phyloP scores from a whole-genome alignment of 2,888 invertebrate species.

The Panzeria rudis region DNA sequence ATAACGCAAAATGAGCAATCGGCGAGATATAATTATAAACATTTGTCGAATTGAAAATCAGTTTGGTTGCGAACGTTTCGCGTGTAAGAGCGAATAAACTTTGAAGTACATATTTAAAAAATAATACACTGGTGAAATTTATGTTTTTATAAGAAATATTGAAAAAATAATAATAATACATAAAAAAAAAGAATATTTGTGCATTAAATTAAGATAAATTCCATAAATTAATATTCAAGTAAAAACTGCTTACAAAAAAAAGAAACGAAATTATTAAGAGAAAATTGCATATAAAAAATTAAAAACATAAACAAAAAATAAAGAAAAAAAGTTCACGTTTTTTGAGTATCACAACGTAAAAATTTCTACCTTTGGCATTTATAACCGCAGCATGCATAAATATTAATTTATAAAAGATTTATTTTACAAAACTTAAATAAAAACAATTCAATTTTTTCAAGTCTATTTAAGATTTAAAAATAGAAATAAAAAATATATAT shows the following conservation, averaged over 20 bases:
- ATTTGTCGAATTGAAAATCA: constrained; percentile 65
- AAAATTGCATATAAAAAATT: not conserved
- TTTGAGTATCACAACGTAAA: not conserved
- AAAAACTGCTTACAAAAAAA: not conserved
- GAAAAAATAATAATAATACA: not conserved
- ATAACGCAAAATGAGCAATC: constrained; percentile 5
- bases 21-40: constrained; percentile 65
- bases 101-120: constrained; percentile 20
- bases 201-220: not conserved
- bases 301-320: not conserved
- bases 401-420: not conserved
- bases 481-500: not conserved
- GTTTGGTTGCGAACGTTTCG: constrained; percentile 72
- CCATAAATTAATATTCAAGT: not conserved
- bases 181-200: not conserved
- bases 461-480: too few species aligned
- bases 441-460: not conserved
- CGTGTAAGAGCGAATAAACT: constrained; percentile 50
- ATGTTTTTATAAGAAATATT: not conserved
- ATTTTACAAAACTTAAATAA: not conserved
- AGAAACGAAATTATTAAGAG: constrained; percentile 4
- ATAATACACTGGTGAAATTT: constrained; percentile 16
- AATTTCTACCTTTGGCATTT: constrained; percentile 8
- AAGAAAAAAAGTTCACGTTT: not conserved
- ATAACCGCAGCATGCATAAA: not conserved